phyloP scores from a whole-genome alignment of 2,888 invertebrate genomes.

The Ennomos erosarius region DNA sequence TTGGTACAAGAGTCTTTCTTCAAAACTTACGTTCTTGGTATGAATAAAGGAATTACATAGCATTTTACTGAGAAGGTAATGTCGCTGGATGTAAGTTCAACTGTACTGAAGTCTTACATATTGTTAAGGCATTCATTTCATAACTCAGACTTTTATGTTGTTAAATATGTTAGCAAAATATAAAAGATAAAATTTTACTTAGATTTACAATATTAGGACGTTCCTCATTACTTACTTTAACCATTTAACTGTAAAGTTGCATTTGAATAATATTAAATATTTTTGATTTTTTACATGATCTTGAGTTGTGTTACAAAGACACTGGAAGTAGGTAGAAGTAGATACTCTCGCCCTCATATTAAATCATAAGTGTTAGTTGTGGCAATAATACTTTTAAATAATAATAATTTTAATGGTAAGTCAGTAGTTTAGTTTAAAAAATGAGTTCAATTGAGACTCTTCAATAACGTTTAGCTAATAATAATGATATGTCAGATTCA shows the following conservation, averaged over 20 bases:
- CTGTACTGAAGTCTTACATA: background rate
- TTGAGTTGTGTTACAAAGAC: too few species aligned
- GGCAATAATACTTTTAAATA: too few species aligned
- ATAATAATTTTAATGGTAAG: too few species aligned
- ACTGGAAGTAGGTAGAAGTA: too few species aligned
- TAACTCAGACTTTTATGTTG: background rate
- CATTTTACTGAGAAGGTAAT: background rate
- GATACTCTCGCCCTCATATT: too few species aligned
- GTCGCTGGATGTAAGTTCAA: too few species aligned
- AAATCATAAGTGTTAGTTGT: too few species aligned
- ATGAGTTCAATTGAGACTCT: too few species aligned
- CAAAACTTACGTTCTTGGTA: background rate
- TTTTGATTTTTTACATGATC: too few species aligned
- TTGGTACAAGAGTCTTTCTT: conserved; percentile 15
- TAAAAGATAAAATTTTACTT: conserved; percentile 21
- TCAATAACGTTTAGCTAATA: conserved; percentile 21
- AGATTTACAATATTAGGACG: conserved; percentile 9
- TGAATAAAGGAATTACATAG: background rate
- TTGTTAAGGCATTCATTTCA: background rate
- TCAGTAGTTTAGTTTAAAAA: too few species aligned
- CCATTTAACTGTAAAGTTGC: background rate
- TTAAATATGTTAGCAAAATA: conserved; percentile 12
- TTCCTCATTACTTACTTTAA: background rate
- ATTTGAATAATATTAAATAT: conserved; percentile 1
- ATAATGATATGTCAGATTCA: conserved; percentile 31